phyloP scores from a whole-genome alignment of 2,888 invertebrate genomes.

The Choreutis nemorana region DNA sequence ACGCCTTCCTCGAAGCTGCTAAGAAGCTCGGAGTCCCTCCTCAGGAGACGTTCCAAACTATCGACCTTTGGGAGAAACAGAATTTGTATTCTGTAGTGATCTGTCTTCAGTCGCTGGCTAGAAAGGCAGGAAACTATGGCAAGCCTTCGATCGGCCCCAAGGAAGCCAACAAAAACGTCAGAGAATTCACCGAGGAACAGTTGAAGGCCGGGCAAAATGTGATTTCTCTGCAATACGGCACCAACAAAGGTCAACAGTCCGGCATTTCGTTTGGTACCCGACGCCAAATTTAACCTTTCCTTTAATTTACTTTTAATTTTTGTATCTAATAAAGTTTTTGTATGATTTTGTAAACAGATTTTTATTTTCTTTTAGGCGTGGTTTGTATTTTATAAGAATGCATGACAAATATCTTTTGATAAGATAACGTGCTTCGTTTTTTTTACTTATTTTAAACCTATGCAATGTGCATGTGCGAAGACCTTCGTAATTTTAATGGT shows the following conservation, averaged over 20 bases:
- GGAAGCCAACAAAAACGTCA: slow-evolving; percentile 93
- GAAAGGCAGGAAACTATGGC: slow-evolving; percentile 87
- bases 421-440: too few species aligned
- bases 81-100: slow-evolving; percentile 97
- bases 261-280: slow-evolving; percentile 97
- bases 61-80: slow-evolving; percentile 96
- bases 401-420: too few species aligned
- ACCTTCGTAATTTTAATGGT: too few species aligned
- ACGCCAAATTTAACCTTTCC: slow-evolving; percentile 84
- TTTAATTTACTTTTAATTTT: slow-evolving; percentile 17
- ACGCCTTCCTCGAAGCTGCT: slow-evolving; percentile 87
- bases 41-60: slow-evolving; percentile 97
- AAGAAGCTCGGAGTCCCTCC: slow-evolving; percentile 89
- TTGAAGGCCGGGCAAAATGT: slow-evolving; percentile 91
- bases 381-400: too few species aligned
- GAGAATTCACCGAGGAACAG: slow-evolving; percentile 93
- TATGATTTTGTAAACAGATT: slow-evolving; percentile 21
- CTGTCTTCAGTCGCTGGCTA: slow-evolving; percentile 91
- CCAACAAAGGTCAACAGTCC: slow-evolving; percentile 95
- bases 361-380: slow-evolving; percentile 26
- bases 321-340: slow-evolving; percentile 26
- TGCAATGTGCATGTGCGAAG: too few species aligned
- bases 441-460: background rate
- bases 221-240: slow-evolving; percentile 94
- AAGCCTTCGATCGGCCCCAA: slow-evolving; percentile 94